Conservation (phyloP, 1,140 invertebrate species). For the Contarinia nasturtii region DNA sequence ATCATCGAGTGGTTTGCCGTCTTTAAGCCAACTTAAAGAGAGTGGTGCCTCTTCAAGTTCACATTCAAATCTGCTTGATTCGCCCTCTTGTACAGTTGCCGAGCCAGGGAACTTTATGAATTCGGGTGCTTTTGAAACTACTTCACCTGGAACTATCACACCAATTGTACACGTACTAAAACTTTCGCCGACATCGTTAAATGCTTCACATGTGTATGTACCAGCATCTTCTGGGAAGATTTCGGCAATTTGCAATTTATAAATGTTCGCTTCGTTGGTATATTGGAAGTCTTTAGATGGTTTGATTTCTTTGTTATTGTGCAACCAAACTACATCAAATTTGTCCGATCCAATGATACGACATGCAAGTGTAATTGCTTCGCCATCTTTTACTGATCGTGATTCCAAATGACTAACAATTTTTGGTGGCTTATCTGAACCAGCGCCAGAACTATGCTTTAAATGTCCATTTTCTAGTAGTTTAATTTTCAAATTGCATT, state of each 20-base stretch:
- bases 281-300: conserved; percentile 92
- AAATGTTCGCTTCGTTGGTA: conserved; percentile 72
- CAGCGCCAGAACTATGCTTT: conserved; percentile 26
- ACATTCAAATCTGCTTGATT: conserved; percentile 48
- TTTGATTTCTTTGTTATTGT: conserved; percentile 93
- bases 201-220: conserved; percentile 89
- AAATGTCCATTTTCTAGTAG: conserved; percentile 35
- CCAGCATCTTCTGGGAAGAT: conserved; percentile 81
- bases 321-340: conserved; percentile 87
- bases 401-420: conserved; percentile 70
- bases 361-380: conserved; percentile 64
- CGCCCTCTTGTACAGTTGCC: conserved; percentile 61
- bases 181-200: conserved; percentile 85
- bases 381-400: conserved; percentile 66
- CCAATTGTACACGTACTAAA: conserved; percentile 77
- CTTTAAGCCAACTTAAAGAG: conserved; percentile 68
- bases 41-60: conserved; percentile 27
- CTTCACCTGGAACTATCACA: conserved; percentile 69
- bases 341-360: conserved; percentile 71
- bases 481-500: conserved; percentile 64
- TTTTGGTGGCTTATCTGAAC: conserved; percentile 49
- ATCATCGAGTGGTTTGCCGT: conserved; percentile 67
- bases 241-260: conserved; percentile 78
- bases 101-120: conserved; percentile 82
- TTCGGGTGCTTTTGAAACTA: conserved; percentile 52